Evolutionary conservation across 2,888 invertebrate species (phyloP).

Genomic region (Linyphia triangularis): DNA sequence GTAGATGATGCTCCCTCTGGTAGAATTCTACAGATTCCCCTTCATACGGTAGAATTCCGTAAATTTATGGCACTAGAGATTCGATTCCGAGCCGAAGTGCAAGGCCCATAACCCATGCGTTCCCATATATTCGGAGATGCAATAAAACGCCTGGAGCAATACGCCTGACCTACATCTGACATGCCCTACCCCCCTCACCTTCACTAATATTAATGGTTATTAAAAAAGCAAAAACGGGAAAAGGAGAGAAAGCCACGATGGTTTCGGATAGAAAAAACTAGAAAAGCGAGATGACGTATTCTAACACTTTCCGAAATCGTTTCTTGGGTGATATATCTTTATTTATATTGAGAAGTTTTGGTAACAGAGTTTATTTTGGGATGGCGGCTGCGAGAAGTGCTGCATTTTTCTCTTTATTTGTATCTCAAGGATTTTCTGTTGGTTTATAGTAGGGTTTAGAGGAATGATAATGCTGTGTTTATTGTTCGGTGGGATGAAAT

Average conservation of each 20-base stretch:
- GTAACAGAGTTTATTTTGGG: slow-evolving; percentile 21
- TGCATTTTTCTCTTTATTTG: neutral
- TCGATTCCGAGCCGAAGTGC: slow-evolving; percentile 10
- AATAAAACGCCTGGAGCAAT: slow-evolving; percentile 53
- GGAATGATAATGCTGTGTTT: too few relatives aligned
- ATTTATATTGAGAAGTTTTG: slow-evolving; percentile 46
- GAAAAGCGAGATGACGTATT: slow-evolving; percentile 12
- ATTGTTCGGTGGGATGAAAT: too few relatives aligned
- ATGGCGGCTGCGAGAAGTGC: neutral
- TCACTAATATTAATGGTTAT: slow-evolving; percentile 59
- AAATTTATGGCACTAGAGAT: slow-evolving; percentile 46
- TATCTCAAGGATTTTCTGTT: neutral
- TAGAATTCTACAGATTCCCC: neutral
- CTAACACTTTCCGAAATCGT: slow-evolving; percentile 34
- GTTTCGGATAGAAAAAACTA: neutral
- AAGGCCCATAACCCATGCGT: slow-evolving; percentile 31
- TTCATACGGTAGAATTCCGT: slow-evolving; percentile 2
- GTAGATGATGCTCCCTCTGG: neutral
- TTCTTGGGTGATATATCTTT: slow-evolving; percentile 41
- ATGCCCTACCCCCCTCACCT: neutral
- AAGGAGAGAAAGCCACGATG: neutral
- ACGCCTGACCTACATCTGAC: slow-evolving; percentile 27
- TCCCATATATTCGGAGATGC: slow-evolving; percentile 50
- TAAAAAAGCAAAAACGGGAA: slow-evolving; percentile 27
- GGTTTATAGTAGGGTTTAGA: neutral